Conservation (phyloP, 2,113 vertebrate genomes). For the Alaudala cheleensis region DNA sequence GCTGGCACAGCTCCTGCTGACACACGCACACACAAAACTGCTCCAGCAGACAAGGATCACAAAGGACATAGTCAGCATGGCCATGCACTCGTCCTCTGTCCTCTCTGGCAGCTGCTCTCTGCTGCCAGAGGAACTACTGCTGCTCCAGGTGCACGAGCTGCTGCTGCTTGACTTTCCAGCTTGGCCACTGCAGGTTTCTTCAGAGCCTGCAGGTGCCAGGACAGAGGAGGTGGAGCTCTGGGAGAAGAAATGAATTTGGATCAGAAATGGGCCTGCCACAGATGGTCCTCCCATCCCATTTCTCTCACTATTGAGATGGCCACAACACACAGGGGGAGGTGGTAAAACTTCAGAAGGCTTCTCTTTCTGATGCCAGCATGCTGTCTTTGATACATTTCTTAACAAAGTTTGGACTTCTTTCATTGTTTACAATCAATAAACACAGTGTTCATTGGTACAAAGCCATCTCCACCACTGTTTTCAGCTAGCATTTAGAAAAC, state of each 20-base stretch:
- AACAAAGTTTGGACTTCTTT: too few species aligned
- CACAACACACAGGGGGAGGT: too few species aligned
- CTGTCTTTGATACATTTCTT: too few species aligned
- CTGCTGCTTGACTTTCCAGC: neutral
- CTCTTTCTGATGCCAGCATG: too few species aligned
- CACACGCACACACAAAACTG: neutral
- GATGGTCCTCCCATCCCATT: too few species aligned
- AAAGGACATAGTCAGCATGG: neutral
- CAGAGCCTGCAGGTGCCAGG: neutral
- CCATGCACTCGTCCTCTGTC: neutral
- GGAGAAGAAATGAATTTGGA: neutral
- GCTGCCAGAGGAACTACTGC: neutral
- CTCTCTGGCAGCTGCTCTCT: neutral
- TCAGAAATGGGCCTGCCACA: neutral
- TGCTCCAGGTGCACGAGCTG: neutral
- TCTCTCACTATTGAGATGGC: too few species aligned
- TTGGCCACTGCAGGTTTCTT: neutral
- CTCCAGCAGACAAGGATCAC: neutral
- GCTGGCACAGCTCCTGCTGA: neutral
- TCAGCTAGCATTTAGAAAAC: too few species aligned
- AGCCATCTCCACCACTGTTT: too few species aligned
- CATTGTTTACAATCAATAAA: too few species aligned
- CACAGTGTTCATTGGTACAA: too few species aligned
- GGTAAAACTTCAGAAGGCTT: too few species aligned
- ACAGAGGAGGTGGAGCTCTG: neutral